Evolutionary conservation across 2,113 vertebrate species (phyloP).

Genomic region (Sorex araneus): DNA sequence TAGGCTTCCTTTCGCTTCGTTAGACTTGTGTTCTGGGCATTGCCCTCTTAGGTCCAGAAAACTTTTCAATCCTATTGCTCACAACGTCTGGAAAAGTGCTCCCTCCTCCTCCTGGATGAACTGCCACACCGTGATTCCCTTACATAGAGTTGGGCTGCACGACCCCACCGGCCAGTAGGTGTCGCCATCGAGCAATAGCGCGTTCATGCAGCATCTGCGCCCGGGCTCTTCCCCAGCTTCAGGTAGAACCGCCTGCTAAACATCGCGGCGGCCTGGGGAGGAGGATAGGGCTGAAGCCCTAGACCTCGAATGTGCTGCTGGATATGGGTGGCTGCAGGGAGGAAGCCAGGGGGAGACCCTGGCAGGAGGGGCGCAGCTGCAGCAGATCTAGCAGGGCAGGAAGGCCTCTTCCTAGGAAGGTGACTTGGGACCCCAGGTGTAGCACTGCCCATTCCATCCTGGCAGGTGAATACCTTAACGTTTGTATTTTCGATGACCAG

Average conservation of each 20-base stretch:
- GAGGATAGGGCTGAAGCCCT: background rate
- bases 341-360: slow-evolving; percentile 1
- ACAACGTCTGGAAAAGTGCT: background rate
- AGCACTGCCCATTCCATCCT: too few species aligned
- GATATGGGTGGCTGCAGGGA: background rate
- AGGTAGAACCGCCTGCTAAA: background rate
- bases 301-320: background rate
- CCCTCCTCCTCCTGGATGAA: background rate
- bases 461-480: too few species aligned
- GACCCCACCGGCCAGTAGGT: slow-evolving; percentile 62
- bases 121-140: background rate
- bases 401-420: background rate
- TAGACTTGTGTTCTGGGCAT: background rate
- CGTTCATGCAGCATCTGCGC: background rate
- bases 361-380: background rate
- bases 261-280: background rate
- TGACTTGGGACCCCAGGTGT: background rate
- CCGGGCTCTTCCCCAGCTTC: background rate
- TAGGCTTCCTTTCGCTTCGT: background rate
- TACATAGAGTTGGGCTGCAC: slow-evolving; percentile 69
- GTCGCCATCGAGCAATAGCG: slow-evolving; percentile 39
- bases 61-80: background rate
- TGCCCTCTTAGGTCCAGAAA: background rate
- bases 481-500: background rate
- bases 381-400: background rate